A percentile compares a stretch with the other conserved stretches of the same genome.
Evolutionary conservation across 2,888 invertebrate genomes (phyloP).

Genomic region (Platycnemis pennipes): DNA sequence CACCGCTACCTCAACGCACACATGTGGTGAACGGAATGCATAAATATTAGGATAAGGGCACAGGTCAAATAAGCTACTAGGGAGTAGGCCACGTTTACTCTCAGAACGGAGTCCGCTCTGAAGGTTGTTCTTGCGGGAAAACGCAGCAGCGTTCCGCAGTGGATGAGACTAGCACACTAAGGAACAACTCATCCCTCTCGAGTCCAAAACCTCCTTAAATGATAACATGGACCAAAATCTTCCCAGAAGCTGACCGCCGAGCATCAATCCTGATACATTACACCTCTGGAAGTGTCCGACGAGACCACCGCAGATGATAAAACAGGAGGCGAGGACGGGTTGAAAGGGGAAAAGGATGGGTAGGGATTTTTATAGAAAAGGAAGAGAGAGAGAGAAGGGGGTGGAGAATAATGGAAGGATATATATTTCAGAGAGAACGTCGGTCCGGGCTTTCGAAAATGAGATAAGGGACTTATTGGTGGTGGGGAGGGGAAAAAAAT

Average conservation of each 20-base stretch:
- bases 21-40: neutral
- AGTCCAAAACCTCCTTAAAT: neutral
- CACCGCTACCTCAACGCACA: neutral
- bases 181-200: neutral
- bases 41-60: neutral
- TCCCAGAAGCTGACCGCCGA: constrained; percentile 8
- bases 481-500: neutral
- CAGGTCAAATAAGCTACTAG: neutral
- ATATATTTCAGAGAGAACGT: constrained; percentile 42
- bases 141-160: neutral
- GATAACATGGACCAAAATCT: neutral
- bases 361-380: constrained; percentile 31
- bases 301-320: constrained; percentile 44
- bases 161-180: neutral
- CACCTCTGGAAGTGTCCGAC: constrained; percentile 40
- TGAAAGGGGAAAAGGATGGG: neutral
- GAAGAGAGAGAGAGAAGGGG: neutral
- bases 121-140: neutral
- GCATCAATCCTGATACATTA: constrained; percentile 60
- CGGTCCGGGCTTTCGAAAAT: constrained; percentile 50
- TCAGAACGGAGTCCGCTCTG: too few relatives aligned
- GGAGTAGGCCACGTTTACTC: too few relatives aligned
- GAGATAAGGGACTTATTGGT: constrained; percentile 59
- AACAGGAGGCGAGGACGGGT: neutral
- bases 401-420: constrained; percentile 43